Evolutionary conservation across 2,888 invertebrate genomes (phyloP), one percentile per base, ranked within the genome.

Genomic region (Pristionchus mayeri): DNA sequence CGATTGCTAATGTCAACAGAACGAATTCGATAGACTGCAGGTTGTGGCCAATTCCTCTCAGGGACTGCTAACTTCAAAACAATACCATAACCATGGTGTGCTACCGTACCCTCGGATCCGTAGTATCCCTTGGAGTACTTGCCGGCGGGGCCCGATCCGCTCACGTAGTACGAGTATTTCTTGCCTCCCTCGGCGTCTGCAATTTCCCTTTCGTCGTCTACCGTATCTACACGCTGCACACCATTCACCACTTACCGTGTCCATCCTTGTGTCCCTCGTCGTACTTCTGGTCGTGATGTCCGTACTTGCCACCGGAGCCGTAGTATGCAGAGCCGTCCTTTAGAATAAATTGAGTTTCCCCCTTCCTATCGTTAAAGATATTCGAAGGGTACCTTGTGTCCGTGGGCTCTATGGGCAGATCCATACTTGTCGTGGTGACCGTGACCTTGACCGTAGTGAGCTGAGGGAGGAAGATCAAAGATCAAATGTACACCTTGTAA

Each of bases 71-170:
- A 34, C 30, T 13, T 24, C 21, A 57, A 6, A n/a, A 24, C 11
- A n/a, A 21, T 40, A 6, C 60, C 27, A 30, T 6, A 40, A 40
- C 9, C 34, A 4, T n/a, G 71, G 6, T 71, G 7, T 30, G 48
- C 1, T 63, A 16, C 16, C 83, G 21, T 54, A 83, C 84, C 84
- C 57, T 86, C 86, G 7, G 71, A 71, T 67, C 87, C 87, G 82
- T 87, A 87, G 86, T 86, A 84, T n/a, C 87, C 87, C 78, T 86
- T 86, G 67, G 84, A 84, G 84, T 87, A 87, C 78, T 80, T 84
- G 24, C 87, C 87, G 13, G 86, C 85, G n/a, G 87, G 87, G 24
- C 87, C 87, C 50, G 57, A 71, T 21, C 87, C 87, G 57, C 85
- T 80, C 52, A 84, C 75, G 79, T 85, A 85, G 82, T 87, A 87